These are phyloP conservation scores for Parapsyche elsis DNA, from an alignment of 1,140 invertebrate species.

Conservation along the genomic window DNA sequence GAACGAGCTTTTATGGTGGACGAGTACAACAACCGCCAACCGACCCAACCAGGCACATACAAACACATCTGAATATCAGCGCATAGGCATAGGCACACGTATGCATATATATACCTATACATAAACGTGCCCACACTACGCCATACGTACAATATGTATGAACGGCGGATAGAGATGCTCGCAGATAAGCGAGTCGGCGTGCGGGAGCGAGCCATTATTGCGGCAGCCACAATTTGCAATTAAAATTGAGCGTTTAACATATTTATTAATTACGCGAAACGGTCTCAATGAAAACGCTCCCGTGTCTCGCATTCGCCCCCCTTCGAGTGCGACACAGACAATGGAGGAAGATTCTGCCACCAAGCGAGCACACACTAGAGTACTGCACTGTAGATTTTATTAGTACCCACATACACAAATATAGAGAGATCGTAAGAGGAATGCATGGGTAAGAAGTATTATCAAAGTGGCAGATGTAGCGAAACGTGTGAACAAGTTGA, in stretches of 20 bases:
- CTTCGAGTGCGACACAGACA: not conserved
- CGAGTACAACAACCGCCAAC: not conserved
- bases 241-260: slow-evolving; percentile 39
- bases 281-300: not conserved
- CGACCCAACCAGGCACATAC: not conserved
- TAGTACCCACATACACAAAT: too few species aligned
- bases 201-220: slow-evolving; percentile 10
- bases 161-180: not conserved
- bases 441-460: too few species aligned
- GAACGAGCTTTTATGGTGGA: not conserved
- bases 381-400: too few species aligned
- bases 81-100: not conserved
- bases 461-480: too few species aligned
- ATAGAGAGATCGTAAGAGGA: too few species aligned
- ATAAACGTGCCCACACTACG: not conserved
- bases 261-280: slow-evolving; percentile 41
- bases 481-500: too few species aligned
- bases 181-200: slow-evolving; percentile 14
- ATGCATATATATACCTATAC: not conserved
- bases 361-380: too few species aligned
- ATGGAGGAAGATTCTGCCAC: not conserved
- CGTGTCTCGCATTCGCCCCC: not conserved
- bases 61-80: not conserved
- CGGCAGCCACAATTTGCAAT: slow-evolving; percentile 34
- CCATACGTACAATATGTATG: not conserved